Base-by-base conservation (phyloP, 2,113 vertebrate species). In the Poeciliopsis prolifica region DNA sequence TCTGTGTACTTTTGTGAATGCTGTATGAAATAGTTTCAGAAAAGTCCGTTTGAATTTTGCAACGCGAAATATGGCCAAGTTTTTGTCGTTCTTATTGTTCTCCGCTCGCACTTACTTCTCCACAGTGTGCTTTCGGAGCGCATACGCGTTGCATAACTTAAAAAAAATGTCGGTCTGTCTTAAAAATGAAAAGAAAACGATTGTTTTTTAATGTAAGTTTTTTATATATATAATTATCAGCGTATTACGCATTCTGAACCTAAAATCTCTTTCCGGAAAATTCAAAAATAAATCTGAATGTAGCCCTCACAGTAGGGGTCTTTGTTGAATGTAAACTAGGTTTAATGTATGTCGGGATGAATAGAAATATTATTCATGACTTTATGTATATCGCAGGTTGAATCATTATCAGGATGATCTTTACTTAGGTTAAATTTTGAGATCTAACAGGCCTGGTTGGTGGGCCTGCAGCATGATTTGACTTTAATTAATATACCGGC, bases 321-420 rank as follows among this genome's bases (percentile, higher is more conserved):
- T 83, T 65, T 84, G 77, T 91, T 89, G 88, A 92, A 92, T 93
- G 92, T 92, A 91, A 90, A 86, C 40, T 82, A 86, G 70, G 3
- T 81, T 77, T 88, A 80, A 85, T 79, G 76, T 91, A 79, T 79
- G 80, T 86, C 42, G 40, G 67, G 66, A 87, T 73, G 63, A 75
- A 84, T 87, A 78, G 77, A 86, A 77, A 72, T 75, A 77, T 89
- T 79, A 85, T 84, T 87, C 78, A 79, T 86, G 77, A 88, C 65
- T 79, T 11, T 69, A 78, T 88, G 83, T 89, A 65, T 68, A 80
- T 81, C 12, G 63, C 69, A 71, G 83, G 68, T 78, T 74, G 28
- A 73, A 86, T 86, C 89, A 81, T 89, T 83, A 84, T 80, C 63
- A 58, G 62, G 74, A 70, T 74, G 24, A n/a, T 79, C 74, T 83